phyloP scores from a whole-genome alignment of 2,888 invertebrate genomes.

The Euclidia mi region DNA sequence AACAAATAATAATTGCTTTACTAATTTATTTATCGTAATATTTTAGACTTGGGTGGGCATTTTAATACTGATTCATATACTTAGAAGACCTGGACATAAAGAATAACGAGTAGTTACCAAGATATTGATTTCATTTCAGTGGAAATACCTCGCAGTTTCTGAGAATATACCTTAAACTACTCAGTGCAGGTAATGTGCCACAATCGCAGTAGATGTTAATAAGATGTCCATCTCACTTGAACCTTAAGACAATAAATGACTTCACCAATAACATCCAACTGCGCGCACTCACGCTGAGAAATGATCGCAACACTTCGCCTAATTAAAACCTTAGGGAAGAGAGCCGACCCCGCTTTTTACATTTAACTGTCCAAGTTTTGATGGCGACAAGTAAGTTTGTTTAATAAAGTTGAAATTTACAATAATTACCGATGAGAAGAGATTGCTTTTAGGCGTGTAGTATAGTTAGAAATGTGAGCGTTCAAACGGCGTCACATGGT shows the following conservation, averaged over 20 bases:
- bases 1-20: too few species aligned
- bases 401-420: slow-evolving; percentile 53
- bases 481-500: slow-evolving; percentile 82
- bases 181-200: too few species aligned
- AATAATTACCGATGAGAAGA: slow-evolving; percentile 68
- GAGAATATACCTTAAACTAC: too few species aligned
- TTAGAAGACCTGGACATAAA: too few species aligned
- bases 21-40: too few species aligned
- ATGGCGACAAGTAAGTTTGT: slow-evolving; percentile 43
- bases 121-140: too few species aligned
- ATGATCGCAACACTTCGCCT: slow-evolving; percentile 25
- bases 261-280: slow-evolving; percentile 27
- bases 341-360: slow-evolving; percentile 49
- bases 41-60: too few species aligned
- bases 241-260: slow-evolving; percentile 19
- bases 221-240: neutral
- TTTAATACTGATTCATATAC: too few species aligned
- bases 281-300: slow-evolving; percentile 26
- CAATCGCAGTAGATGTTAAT: neutral
- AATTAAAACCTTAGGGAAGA: slow-evolving; percentile 47
- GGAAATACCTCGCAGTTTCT: too few species aligned
- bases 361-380: slow-evolving; percentile 52
- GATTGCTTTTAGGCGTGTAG: slow-evolving; percentile 68
- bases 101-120: too few species aligned
- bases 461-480: slow-evolving; percentile 64